A percentile compares a stretch with the other conserved stretches of the same genome.
Evolutionary conservation across 2,113 vertebrate genomes (phyloP).

Genomic region (Cercopithecus mona): DNA sequence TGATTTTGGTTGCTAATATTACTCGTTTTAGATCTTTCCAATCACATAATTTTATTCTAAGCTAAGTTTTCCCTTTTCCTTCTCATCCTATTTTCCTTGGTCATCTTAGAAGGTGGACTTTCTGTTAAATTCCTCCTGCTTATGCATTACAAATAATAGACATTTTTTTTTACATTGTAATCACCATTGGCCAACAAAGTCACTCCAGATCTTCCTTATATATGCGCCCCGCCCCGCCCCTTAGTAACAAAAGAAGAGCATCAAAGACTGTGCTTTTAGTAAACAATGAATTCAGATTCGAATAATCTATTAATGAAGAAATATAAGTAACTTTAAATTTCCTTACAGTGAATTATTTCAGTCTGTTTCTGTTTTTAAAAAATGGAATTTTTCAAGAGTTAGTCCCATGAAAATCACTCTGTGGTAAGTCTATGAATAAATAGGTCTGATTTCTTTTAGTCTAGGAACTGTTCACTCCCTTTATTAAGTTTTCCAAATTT

Average conservation of each 20-base stretch:
- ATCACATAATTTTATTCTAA: not conserved
- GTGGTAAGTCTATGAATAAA: not conserved
- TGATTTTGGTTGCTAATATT: constrained; percentile 38
- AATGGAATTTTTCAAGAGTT: not conserved
- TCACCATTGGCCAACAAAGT: not conserved
- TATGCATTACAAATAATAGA: not conserved
- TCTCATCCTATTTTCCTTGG: not conserved
- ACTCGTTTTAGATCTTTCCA: constrained; percentile 2
- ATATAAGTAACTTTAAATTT: not conserved
- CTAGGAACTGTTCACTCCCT: not conserved
- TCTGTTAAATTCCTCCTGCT: not conserved
- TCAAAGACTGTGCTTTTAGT: not conserved
- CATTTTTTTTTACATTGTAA: not conserved
- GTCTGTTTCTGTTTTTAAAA: not conserved
- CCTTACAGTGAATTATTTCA: constrained; percentile 10
- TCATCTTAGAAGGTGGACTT: not conserved
- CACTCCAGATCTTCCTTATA: not conserved
- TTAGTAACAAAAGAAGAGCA: not conserved
- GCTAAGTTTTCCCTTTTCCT: not conserved
- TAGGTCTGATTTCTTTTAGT: not conserved
- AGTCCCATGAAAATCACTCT: not conserved
- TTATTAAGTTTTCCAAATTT: not conserved
- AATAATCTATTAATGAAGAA: not conserved
- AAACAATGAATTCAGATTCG: not conserved
- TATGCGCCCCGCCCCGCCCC: not conserved